Evolutionary conservation across 1,140 invertebrate genomes (phyloP), one percentile per base, ranked within the genome.

Genomic region (Bombus pascuorum): DNA sequence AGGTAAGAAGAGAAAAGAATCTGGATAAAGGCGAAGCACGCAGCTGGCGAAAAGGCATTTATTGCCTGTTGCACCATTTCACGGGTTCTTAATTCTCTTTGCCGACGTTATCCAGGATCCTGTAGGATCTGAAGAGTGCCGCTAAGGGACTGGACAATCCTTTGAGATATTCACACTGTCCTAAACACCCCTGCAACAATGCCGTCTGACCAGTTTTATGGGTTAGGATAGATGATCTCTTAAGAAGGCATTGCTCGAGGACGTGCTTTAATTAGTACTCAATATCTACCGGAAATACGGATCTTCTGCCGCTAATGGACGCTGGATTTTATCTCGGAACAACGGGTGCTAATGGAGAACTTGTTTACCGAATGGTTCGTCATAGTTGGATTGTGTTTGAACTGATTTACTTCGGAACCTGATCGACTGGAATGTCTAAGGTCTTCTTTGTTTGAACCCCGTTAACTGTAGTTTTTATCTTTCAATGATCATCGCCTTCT

Each of bases 11-110:
- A 25, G 28, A 13, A 65, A 28, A 44, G 57, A 62, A 22, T 18
- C 57, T 53, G 47, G 25, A 66, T 78, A 86, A 71, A 79, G 39
- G 81, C 76, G 71, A 83, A 66, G 78, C 72, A 82, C 53, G 80
- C 72, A 94, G 92, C 93, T 93, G 93, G 93, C 91, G 90, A 92
- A 93, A 93, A 92, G 92, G 93, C 91, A 94, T 95, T 95, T 94
- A 94, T 94, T 93, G 93, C 93, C 87, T 83, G 88, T 90, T 91
- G 88, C 91, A 89, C 91, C 92, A 92, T 91, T 95, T 94, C 92
- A 95, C 92, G 94, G 90, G 87, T 92, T 93, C 92, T 94, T 94
- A 93, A 94, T 93, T 94, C 92, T 88, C 86, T 92, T 44, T 25
- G 81, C 88, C 86, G 78, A 82, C 86, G 72, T 87, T 92, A 87